Base-by-base conservation (phyloP, 2,888 invertebrate species). In the Orgyia antiqua region DNA sequence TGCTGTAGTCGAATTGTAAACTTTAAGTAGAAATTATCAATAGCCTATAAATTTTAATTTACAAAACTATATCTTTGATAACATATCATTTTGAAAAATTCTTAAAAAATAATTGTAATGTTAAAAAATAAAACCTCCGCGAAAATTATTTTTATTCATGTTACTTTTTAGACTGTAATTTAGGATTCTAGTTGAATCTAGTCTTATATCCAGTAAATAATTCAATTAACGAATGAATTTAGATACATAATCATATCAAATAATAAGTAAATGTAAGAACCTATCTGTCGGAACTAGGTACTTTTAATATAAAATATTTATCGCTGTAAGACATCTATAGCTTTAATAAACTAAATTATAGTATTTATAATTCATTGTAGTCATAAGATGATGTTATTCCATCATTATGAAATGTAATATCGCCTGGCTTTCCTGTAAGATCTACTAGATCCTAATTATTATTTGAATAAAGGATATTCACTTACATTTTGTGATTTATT, bases 371-470 rank as follows among this genome's bases (percentile, higher is more conserved):
- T 45, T 50, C 33, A 52, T 50, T 43, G 52, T 52, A 42, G 6
- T 34, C 41, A 24, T 56, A 52, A 40, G 32, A 41, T 44, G 34
- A 48, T 36, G 45, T 24, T 41, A 51, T 51, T 51, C 43, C 46
- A 42, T 44, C 27, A 49, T 34, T 40, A 57, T 49, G 33, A 54
- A 54, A 40, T 49, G 48, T 59, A 60, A n/a, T 66, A 66, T 63
- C 61, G 67, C 68, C 65, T 60, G 58, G 68, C 73, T 72, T 70
- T 60, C 58, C 51, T 61, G 54, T 65, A 68, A 63, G 61, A 62
- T 66, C 58, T 65, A 60, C 61, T 74, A 69, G 64, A 63, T 62
- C 58, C 68, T 61, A n/a, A 15, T 15, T 15, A 15, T 59, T 58
- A 47, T 50, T 62, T 61, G 47, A 67, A 65, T 70, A 73, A 70